Evolutionary conservation across 2,113 vertebrate genomes (phyloP).

Genomic region (Gobiocypris rarus): DNA sequence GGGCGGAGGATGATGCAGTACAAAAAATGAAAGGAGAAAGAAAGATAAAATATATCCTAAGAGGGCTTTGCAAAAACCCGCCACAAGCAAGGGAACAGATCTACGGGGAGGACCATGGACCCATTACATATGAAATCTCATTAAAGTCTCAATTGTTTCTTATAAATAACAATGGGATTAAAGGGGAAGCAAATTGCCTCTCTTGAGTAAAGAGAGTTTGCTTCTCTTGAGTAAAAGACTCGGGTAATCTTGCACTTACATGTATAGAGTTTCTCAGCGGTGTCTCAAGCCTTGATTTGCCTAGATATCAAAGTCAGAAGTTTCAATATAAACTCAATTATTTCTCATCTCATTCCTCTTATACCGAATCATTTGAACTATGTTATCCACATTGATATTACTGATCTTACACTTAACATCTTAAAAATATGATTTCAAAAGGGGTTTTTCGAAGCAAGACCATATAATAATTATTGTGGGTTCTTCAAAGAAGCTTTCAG

Average conservation of each 20-base stretch:
- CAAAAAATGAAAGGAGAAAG: slow-evolving; percentile 52
- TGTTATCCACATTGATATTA: neutral
- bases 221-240: neutral
- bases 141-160: slow-evolving; percentile 5
- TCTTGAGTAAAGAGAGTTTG: slow-evolving; percentile 4
- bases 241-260: neutral
- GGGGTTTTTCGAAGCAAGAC: too few relatives aligned
- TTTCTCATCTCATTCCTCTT: neutral
- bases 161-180: neutral
- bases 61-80: too few relatives aligned
- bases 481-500: too few relatives aligned
- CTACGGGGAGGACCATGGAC: neutral
- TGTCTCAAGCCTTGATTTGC: neutral
- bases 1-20: slow-evolving; percentile 77
- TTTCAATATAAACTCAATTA: neutral
- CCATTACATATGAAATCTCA: slow-evolving; percentile 5
- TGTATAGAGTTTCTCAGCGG: neutral
- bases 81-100: neutral
- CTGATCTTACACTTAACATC: neutral
- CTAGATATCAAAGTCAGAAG: neutral
- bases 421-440: neutral
- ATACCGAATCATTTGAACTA: neutral
- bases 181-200: neutral
- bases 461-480: too few relatives aligned
- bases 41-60: slow-evolving; percentile 14